These are phyloP conservation scores for Bombycilla garrulus DNA, from an alignment of 2,113 vertebrate genomes.

Conservation along the genomic window DNA sequence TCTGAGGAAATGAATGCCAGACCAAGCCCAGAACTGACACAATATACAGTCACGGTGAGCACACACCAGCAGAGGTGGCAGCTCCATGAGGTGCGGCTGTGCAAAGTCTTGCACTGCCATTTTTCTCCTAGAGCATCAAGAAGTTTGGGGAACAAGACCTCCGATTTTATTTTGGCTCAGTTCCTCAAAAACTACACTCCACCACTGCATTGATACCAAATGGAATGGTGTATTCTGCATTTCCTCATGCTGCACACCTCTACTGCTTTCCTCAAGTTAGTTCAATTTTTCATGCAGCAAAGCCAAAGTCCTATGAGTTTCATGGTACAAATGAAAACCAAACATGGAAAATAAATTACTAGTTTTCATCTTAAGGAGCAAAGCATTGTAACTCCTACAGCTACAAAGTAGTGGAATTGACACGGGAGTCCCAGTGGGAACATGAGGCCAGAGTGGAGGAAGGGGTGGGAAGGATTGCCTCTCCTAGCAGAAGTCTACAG, in stretches of 20 bases:
- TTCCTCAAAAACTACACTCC: not conserved
- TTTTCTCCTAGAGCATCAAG: not conserved
- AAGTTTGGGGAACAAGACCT: not conserved
- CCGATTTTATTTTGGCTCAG: not conserved
- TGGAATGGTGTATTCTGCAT: not conserved
- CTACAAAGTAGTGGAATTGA: not conserved
- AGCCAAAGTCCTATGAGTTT: not conserved
- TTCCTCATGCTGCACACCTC: not conserved
- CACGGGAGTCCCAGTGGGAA: fast-evolving
- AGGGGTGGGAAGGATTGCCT: not conserved
- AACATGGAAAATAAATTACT: not conserved
- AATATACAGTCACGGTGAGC: fast-evolving
- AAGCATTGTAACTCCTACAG: not conserved
- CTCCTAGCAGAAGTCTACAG: not conserved
- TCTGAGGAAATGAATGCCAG: not conserved
- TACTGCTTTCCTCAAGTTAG: not conserved
- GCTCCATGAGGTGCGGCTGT: not conserved
- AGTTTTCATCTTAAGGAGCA: not conserved
- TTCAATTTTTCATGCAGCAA: not conserved
- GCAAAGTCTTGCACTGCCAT: not conserved
- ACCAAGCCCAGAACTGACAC: not conserved
- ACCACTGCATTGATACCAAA: not conserved
- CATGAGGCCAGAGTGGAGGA: not conserved
- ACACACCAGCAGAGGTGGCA: fast-evolving
- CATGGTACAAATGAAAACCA: not conserved